Percentiles rank a stretch among this genome's conserved stretches.
These are phyloP conservation scores for Macrocentrus cingulum DNA, from an alignment of 1,140 invertebrate genomes.

Conservation along the genomic window DNA sequence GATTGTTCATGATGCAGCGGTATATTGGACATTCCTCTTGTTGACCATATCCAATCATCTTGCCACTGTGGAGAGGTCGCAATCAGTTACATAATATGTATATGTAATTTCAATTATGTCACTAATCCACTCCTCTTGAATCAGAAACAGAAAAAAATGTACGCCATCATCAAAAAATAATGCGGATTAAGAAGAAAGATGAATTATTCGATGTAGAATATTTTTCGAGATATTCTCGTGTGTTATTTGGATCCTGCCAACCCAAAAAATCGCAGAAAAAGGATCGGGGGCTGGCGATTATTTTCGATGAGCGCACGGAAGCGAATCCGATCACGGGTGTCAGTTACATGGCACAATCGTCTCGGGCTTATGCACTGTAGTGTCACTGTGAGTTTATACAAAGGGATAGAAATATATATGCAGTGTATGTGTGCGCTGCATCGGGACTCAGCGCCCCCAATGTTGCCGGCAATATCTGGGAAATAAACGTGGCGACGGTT, in stretches of 20 bases:
- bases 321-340: conserved; percentile 10
- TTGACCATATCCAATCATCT: conserved; percentile 1
- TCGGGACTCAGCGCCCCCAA: not conserved
- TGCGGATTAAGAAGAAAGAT: too few species aligned
- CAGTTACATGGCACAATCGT: conserved; percentile 10
- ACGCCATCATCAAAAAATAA: too few species aligned
- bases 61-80: not conserved
- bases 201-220: too few species aligned
- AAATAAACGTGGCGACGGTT: conserved; percentile 14
- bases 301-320: not conserved
- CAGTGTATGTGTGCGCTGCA: not conserved
- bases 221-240: too few species aligned
- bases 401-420: not conserved
- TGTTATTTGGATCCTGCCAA: too few species aligned
- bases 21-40: not conserved
- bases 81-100: not conserved
- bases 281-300: too few species aligned
- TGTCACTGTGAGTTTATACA: conserved; percentile 6
- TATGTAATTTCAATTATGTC: not conserved
- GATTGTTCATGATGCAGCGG: not conserved
- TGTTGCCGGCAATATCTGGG: conserved; percentile 5
- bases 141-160: too few species aligned
- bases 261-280: too few species aligned
- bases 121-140: too few species aligned
- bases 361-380: conserved; percentile 10